Percentiles rank a stretch among this genome's conserved stretches.
Evolutionary conservation across 2,797 vertebrate genomes (phyloP).

Genomic region (Mormyrus proboscirostris): DNA sequence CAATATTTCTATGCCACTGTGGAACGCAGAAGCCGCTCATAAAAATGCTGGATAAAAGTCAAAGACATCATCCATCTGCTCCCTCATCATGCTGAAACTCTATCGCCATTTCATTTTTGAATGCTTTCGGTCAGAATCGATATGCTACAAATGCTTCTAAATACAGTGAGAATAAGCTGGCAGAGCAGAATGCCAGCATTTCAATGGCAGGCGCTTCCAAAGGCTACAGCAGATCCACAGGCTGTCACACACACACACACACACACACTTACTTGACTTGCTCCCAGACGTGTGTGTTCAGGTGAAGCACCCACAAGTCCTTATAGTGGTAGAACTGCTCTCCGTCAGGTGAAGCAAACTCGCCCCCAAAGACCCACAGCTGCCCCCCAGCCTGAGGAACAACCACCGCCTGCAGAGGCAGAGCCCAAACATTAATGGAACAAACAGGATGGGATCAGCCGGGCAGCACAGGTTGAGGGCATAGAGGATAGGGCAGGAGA

Average conservation of each 20-base stretch:
- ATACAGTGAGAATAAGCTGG: background rate
- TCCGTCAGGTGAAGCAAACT: conserved; percentile 85
- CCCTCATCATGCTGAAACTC: background rate
- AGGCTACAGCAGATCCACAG: background rate
- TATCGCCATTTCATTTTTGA: background rate
- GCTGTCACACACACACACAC: background rate
- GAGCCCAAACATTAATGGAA: background rate
- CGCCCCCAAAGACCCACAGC: conserved; percentile 94
- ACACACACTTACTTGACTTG: conserved; percentile 76
- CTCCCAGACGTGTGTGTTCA: conserved; percentile 83
- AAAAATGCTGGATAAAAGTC: background rate
- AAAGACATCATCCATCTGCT: background rate
- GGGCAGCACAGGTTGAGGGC: background rate
- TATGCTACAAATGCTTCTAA: background rate
- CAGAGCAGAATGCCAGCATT: background rate
- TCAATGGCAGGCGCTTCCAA: background rate
- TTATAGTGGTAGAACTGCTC: conserved; percentile 97
- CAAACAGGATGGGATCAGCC: background rate
- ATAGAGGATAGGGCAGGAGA: background rate
- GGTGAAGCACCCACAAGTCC: conserved; percentile 93
- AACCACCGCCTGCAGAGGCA: conserved; percentile 67
- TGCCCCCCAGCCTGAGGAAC: conserved; percentile 86
- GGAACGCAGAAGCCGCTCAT: background rate
- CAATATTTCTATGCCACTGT: background rate
- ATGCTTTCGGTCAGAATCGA: background rate